phyloP scores from a whole-genome alignment of 1,140 invertebrate species.

The Drosophila nigrodunni region DNA sequence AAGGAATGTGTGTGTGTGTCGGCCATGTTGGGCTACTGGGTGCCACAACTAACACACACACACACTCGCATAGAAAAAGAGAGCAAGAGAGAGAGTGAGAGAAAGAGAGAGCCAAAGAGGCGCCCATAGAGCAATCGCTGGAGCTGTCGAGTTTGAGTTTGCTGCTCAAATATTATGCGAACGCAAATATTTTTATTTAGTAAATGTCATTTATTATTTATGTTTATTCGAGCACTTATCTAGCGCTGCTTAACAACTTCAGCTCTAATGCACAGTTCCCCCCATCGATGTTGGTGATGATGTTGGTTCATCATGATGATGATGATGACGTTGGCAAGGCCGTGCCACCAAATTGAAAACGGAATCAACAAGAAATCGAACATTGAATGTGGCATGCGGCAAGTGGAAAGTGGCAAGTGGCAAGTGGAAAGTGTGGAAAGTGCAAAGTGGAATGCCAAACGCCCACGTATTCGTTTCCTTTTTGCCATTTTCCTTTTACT shows the following conservation, averaged over 20 bases:
- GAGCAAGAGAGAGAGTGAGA: not conserved
- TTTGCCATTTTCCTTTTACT: not conserved
- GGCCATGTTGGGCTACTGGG: conserved; percentile 64
- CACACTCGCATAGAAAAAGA: conserved; percentile 2
- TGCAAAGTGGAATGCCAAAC: conserved; percentile 29
- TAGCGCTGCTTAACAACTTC: conserved; percentile 84
- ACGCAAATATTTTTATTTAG: conserved; percentile 85
- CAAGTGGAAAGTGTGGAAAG: conserved; percentile 32
- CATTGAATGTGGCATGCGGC: conserved; percentile 44
- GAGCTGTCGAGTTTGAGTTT: conserved; percentile 83
- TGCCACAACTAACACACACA: conserved; percentile 62
- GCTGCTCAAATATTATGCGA: conserved; percentile 85
- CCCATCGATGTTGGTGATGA: too few relatives aligned
- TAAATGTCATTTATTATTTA: conserved; percentile 85
- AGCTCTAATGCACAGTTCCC: conserved; percentile 69
- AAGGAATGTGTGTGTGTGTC: conserved; percentile 45
- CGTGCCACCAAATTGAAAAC: conserved; percentile 71
- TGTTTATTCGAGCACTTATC: conserved; percentile 85
- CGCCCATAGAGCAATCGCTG: conserved; percentile 71
- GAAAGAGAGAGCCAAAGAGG: conserved; percentile 57
- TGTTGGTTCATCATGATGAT: too few relatives aligned
- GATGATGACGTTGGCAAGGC: conserved; percentile 50
- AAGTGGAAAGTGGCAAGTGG: conserved; percentile 35
- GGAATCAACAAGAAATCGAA: conserved; percentile 68
- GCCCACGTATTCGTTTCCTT: conserved; percentile 52